Evolutionary conservation across 2,113 vertebrate species (phyloP).

Genomic region (Raphicerus campestris): DNA sequence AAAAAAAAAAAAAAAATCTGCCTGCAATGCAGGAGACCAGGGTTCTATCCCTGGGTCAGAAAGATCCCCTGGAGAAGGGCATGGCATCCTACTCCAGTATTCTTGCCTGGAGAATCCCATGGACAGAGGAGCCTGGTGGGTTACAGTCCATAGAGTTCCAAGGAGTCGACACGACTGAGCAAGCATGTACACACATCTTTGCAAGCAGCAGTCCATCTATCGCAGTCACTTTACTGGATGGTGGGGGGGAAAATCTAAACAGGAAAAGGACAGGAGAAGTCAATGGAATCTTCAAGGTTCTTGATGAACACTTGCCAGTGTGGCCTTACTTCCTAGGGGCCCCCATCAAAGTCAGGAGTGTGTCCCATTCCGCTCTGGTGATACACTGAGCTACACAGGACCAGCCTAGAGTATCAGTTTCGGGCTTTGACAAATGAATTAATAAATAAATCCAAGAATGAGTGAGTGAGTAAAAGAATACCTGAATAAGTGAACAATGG

Average conservation of each 20-base stretch:
- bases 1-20: background rate
- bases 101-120: background rate
- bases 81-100: background rate
- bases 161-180: background rate
- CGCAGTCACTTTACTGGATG: background rate
- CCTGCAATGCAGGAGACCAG: background rate
- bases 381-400: background rate
- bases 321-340: background rate
- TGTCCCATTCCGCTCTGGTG: background rate
- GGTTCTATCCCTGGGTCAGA: background rate
- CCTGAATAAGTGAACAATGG: background rate
- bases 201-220: background rate
- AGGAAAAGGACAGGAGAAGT: background rate
- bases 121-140: background rate
- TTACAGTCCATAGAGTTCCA: background rate
- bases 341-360: no score
- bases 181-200: background rate
- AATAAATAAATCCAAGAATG: background rate
- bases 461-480: background rate
- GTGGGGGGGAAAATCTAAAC: background rate
- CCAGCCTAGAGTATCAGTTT: no score
- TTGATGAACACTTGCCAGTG: no score
- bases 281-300: rapidly evolving
- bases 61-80: background rate
- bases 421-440: background rate